Conservation (phyloP, 2,113 vertebrate genomes). For the Megalops atlanticus region DNA sequence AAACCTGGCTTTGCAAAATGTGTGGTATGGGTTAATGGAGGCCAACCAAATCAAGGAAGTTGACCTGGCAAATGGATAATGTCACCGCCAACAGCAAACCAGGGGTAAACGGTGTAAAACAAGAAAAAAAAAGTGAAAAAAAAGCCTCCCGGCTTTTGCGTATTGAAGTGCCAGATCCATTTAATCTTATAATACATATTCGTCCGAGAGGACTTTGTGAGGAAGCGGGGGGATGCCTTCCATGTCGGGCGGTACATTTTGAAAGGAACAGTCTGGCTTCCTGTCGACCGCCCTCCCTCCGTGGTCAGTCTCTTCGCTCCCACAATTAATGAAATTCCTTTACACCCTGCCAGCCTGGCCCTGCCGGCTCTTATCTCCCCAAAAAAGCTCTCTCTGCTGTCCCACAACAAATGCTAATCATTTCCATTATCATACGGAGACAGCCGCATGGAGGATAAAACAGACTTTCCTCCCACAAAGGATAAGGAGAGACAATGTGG, state of each 20-base stretch:
- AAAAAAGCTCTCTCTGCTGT: not conserved
- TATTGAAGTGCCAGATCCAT: not conserved
- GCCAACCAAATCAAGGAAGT: not conserved
- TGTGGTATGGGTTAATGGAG: too few species aligned
- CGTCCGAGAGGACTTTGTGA: not conserved
- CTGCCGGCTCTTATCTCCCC: not conserved
- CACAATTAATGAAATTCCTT: not conserved
- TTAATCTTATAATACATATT: not conserved
- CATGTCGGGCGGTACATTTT: not conserved
- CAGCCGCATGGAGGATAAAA: not conserved
- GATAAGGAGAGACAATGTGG: not conserved
- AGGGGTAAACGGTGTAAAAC: not conserved
- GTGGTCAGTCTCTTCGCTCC: not conserved
- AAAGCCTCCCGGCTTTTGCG: not conserved
- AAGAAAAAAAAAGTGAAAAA: not conserved
- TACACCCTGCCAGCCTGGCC: not conserved
- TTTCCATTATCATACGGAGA: not conserved
- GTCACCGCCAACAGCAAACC: not conserved
- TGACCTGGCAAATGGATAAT: not conserved
- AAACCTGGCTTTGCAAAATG: too few species aligned
- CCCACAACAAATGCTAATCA: constrained; percentile 14
- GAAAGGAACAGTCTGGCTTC: not conserved
- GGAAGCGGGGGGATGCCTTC: not conserved
- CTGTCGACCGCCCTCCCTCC: not conserved
- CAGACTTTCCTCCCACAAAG: not conserved